Evolutionary conservation across 1,140 invertebrate genomes (phyloP).

Genomic region (Caerostris darwini): DNA sequence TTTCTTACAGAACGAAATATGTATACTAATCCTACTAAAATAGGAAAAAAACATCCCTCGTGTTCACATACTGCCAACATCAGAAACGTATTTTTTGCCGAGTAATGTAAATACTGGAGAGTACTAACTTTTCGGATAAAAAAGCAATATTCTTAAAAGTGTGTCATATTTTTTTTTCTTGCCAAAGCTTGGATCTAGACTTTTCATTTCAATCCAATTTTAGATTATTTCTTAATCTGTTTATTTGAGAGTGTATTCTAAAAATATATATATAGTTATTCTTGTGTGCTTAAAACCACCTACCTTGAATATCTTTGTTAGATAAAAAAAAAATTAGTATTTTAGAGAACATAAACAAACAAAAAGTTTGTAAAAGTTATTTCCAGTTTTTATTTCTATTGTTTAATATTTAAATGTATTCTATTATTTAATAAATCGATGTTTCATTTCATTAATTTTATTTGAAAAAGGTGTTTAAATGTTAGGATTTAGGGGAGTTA

Average conservation of each 20-base stretch:
- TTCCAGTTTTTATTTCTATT: too few species aligned
- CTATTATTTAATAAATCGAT: too few species aligned
- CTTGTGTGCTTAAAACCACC: too few species aligned
- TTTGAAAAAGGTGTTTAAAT: too few species aligned
- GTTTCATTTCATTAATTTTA: too few species aligned
- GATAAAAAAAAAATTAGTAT: too few species aligned
- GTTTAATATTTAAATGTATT: too few species aligned
- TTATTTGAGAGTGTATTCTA: background rate
- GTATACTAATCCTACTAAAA: constrained; percentile 13
- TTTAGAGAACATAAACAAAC: too few species aligned
- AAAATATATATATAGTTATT: background rate
- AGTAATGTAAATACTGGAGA: background rate
- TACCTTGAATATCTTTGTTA: too few species aligned
- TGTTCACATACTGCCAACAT: background rate
- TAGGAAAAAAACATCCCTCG: background rate
- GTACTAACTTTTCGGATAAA: background rate
- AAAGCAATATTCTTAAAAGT: background rate
- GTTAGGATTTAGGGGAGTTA: too few species aligned
- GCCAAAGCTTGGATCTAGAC: background rate
- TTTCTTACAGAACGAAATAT: constrained; percentile 22
- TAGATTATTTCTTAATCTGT: background rate
- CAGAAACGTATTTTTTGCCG: background rate
- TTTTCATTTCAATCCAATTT: background rate
- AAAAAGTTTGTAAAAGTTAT: too few species aligned
- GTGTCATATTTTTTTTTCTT: background rate